These are phyloP conservation scores for Proteles cristata DNA, from an alignment of 2,113 vertebrate genomes.

Conservation along the genomic window DNA sequence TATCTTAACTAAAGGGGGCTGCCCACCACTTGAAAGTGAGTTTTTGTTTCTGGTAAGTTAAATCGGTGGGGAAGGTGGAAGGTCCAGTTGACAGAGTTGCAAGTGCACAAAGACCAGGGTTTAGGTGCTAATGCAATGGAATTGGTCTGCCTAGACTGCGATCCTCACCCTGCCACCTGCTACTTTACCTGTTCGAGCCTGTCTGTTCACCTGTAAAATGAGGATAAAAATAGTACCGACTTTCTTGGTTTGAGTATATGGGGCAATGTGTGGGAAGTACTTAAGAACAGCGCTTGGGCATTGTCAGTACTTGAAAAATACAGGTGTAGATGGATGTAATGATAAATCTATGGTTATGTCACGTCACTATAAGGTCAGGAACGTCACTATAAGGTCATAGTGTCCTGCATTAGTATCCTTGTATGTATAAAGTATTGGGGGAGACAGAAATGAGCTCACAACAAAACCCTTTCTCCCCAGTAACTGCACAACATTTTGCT, in stretches of 20 bases:
- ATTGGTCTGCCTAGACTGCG: not conserved
- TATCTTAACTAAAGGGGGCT: not conserved
- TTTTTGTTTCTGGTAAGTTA: not conserved
- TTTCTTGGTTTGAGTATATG: slow-evolving; percentile 2
- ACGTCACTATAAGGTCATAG: not conserved
- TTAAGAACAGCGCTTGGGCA: not conserved
- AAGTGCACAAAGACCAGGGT: not conserved
- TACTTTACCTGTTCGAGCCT: not conserved
- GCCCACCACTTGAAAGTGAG: slow-evolving; percentile 1
- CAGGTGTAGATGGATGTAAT: not conserved
- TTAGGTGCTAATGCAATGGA: not conserved
- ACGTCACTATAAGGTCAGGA: not conserved
- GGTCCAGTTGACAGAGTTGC: not conserved
- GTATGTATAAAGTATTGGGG: not conserved
- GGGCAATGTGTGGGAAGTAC: not conserved
- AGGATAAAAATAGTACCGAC: slow-evolving; percentile 19
- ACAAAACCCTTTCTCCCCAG: slow-evolving; percentile 2
- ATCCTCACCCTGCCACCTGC: not conserved
- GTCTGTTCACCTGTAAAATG: slow-evolving; percentile 1
- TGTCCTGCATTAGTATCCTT: not conserved
- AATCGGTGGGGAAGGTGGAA: not conserved
- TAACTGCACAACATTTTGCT: not conserved
- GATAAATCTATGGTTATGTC: slow-evolving; percentile 5
- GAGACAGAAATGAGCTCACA: not conserved
- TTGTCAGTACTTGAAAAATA: not conserved